Conservation (phyloP, 2,888 invertebrate species). For the Caenorhabditis drosophilae region DNA sequence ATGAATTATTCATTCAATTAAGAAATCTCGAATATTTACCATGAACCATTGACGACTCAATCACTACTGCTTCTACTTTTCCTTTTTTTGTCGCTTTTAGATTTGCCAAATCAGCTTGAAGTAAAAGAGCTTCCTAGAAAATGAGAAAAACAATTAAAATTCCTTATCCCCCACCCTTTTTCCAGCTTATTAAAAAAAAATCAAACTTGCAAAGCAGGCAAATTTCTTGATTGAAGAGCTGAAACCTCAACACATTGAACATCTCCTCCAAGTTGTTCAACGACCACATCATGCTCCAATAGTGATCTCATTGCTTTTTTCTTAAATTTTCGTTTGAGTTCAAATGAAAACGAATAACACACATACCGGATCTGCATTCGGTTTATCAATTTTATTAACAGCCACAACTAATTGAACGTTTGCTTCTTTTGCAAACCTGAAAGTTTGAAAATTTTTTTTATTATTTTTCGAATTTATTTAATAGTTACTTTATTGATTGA, state of each 20-base stretch:
- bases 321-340: background rate
- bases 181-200: background rate
- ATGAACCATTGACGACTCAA: slow-evolving; percentile 82
- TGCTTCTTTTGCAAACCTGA: slow-evolving; percentile 74
- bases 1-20: background rate
- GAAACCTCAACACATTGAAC: slow-evolving; percentile 89
- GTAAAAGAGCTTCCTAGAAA: slow-evolving; percentile 71
- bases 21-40: slow-evolving; percentile 68
- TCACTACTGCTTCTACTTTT: slow-evolving; percentile 84
- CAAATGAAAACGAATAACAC: background rate
- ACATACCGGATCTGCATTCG: slow-evolving; percentile 82
- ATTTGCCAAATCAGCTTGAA: slow-evolving; percentile 81
- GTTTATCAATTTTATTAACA: slow-evolving; percentile 96
- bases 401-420: slow-evolving; percentile 92
- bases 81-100: slow-evolving; percentile 84
- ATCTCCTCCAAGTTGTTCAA: slow-evolving; percentile 89
- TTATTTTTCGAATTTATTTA: background rate
- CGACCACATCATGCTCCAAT: slow-evolving; percentile 80
- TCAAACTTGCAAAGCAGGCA: slow-evolving; percentile 57
- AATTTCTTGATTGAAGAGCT: slow-evolving; percentile 77
- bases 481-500: slow-evolving; percentile 78
- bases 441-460: slow-evolving; percentile 2
- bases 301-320: slow-evolving; percentile 78
- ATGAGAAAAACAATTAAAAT: slow-evolving; percentile 3
- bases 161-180: background rate